Evolutionary conservation across 2,113 vertebrate species (phyloP).

Genomic region (Prionailurus bengalensis): DNA sequence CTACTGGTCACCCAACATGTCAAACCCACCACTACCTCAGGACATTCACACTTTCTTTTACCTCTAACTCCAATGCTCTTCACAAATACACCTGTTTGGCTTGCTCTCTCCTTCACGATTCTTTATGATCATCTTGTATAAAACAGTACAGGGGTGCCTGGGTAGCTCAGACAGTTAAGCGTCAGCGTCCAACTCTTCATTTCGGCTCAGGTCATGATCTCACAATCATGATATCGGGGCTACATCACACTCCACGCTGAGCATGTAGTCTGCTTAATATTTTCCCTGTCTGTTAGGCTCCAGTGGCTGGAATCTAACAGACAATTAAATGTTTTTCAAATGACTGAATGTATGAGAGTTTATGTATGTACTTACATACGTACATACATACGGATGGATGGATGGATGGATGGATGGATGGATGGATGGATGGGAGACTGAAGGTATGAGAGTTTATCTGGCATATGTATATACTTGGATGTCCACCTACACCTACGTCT

Average conservation of each 20-base stretch:
- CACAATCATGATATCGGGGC: too few relatives aligned
- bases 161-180: too few relatives aligned
- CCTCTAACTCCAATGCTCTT: not conserved
- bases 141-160: not conserved
- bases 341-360: not conserved
- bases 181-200: too few relatives aligned
- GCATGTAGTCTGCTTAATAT: too few relatives aligned
- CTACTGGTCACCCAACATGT: rapidly evolving
- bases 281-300: too few relatives aligned
- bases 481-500: not conserved
- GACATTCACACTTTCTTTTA: rapidly evolving
- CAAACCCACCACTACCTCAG: not conserved
- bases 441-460: not conserved
- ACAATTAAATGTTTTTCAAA: not conserved
- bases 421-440: not conserved
- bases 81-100: not conserved
- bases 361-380: not conserved
- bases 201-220: too few relatives aligned
- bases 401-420: too few relatives aligned
- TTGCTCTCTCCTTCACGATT: not conserved
- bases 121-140: not conserved
- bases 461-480: not conserved
- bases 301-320: not conserved
- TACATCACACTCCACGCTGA: too few relatives aligned
- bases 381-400: not conserved